Evolutionary conservation across 2,113 vertebrate genomes (phyloP), one percentile per base, ranked within the genome.

Genomic region (Calonectris borealis): DNA sequence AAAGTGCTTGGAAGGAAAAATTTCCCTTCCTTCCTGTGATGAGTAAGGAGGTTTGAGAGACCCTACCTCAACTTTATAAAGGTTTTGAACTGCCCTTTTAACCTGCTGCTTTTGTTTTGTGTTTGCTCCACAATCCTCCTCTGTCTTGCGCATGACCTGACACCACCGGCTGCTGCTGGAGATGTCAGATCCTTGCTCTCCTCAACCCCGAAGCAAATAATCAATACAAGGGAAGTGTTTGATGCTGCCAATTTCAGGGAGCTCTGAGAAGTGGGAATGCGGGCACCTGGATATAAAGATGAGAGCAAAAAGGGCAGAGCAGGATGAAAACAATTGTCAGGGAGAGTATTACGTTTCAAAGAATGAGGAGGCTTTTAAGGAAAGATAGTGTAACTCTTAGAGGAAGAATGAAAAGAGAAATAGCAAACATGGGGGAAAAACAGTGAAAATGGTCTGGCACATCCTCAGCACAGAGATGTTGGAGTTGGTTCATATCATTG

Each of bases 401-500:
- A 51, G 38, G 52, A 40, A 88, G 46, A 26, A 78, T 20, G 51
- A n/a, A 38, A 32, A 68, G 29, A 61, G 21, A 52, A 73, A 66
- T 11, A 13, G 26, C 17, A 66, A 34, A 44, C 29, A 1, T 6
- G 13, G 26, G 58, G 5, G 6, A 2, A 20, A 62, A 27, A 2
- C 4, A 13, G 16, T 58, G 64, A 65, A 64, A 65, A 65, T 40
- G 6, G 17, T 44, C 31, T 58, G 46, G 15, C n/a, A 36, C 34
- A 36, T 61, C 12, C 24, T 62, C 20, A 76, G 46, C 18, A 4
- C 40, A 36, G 71, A 20, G 27, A 25, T 70, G 31, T 46, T 81
- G 16, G 16, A n/a, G 38, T 16, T 82, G 85, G 9, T 36, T 82
- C 8, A 1, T 25, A 8, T 17, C 0, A 0, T 29, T 68, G 61